Conservation (phyloP, 2,888 invertebrate species). For the Synanthedon vespiformis region DNA sequence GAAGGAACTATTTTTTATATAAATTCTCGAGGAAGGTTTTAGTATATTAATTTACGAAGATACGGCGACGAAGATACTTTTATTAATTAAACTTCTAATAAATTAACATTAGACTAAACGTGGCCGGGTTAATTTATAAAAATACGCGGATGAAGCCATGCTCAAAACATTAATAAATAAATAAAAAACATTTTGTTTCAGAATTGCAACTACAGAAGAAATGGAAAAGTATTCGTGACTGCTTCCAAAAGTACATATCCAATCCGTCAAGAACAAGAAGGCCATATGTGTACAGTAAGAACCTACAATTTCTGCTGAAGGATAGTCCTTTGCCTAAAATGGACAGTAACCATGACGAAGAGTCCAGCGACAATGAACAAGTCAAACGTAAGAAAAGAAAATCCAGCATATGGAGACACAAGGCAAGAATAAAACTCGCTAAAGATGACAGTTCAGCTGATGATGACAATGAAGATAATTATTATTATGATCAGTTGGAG, state of each 20-base stretch:
- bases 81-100: no score
- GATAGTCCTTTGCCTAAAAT: constrained; percentile 19
- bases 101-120: no score
- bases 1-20: no score
- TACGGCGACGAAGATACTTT: no score
- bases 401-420: constrained; percentile 24
- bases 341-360: constrained; percentile 7
- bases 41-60: no score
- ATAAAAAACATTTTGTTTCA: constrained; percentile 20
- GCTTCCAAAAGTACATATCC: constrained; percentile 44
- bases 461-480: constrained; percentile 26
- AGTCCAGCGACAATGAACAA: constrained; percentile 35
- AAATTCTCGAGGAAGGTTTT: no score
- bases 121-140: no score
- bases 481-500: constrained; percentile 18
- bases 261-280: constrained; percentile 42
- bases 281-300: constrained; percentile 48
- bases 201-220: constrained; percentile 61
- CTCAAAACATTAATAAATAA: no score
- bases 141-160: no score
- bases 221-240: constrained; percentile 60
- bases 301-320: constrained; percentile 44
- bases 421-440: constrained; percentile 30
- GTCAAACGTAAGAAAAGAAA: constrained; percentile 15
- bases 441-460: constrained; percentile 34